Conservation (phyloP, 2,797 vertebrate species). For the Halcyon chelicuti region DNA sequence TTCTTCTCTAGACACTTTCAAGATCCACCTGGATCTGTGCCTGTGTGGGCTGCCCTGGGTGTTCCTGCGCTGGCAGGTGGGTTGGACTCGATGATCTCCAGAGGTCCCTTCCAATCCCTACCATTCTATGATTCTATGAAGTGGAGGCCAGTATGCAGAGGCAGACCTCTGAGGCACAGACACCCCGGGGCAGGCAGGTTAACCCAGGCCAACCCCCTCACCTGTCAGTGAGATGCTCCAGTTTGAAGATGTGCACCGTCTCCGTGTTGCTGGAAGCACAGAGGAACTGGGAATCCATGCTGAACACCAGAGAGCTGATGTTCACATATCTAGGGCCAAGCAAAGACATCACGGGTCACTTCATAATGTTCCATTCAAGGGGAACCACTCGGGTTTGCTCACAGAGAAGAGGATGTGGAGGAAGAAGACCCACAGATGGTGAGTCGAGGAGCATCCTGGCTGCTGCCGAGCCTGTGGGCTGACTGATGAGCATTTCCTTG, state of each 20-base stretch:
- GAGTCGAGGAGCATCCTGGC: neutral
- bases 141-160: neutral
- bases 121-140: neutral
- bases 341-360: neutral
- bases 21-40: no score
- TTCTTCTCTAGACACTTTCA: no score
- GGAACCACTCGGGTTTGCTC: neutral
- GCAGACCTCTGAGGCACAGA: neutral
- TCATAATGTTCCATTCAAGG: neutral
- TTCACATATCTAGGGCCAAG: conserved; percentile 87
- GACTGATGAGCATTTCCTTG: neutral
- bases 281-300: conserved; percentile 92
- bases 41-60: no score
- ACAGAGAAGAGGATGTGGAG: neutral
- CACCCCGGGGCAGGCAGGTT: neutral
- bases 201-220: neutral
- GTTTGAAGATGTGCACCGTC: conserved; percentile 94
- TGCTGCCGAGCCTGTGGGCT: neutral
- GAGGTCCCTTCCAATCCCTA: no score
- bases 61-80: no score
- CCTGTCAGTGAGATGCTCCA: conserved; percentile 85
- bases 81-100: no score
- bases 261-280: conserved; percentile 96
- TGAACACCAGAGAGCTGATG: conserved; percentile 94
- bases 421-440: neutral